Evolutionary conservation across 1,140 invertebrate genomes (phyloP).

Genomic region (Zophobas morio): DNA sequence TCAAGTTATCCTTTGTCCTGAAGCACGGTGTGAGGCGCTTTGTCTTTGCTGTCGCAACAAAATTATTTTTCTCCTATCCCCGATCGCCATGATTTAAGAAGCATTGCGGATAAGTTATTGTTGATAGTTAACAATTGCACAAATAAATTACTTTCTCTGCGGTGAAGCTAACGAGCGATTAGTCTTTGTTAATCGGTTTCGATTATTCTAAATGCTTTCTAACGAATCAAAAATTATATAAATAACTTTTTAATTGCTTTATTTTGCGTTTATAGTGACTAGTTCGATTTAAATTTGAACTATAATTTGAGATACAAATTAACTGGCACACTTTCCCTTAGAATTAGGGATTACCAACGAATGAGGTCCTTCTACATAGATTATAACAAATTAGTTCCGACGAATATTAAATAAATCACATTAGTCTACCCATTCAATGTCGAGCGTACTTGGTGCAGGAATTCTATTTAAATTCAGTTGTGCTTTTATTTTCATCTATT

Average conservation of each 20-base stretch:
- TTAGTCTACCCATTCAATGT: background rate
- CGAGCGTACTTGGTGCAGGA: background rate
- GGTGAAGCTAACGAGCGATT: constrained; percentile 10
- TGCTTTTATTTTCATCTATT: constrained; percentile 8
- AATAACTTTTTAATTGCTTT: constrained; percentile 27
- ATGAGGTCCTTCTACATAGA: background rate
- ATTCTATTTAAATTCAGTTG: background rate
- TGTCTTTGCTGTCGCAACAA: background rate
- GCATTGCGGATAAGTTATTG: background rate
- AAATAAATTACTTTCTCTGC: constrained; percentile 34
- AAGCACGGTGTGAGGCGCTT: no score
- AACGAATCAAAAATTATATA: constrained; percentile 24
- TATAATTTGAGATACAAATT: background rate
- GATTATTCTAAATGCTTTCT: constrained; percentile 21
- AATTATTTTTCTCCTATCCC: constrained; percentile 1
- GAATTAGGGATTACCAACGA: constrained; percentile 6
- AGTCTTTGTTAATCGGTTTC: constrained; percentile 21
- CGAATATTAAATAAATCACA: background rate
- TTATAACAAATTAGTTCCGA: no score
- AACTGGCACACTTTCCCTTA: constrained; percentile 28
- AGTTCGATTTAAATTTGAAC: constrained; percentile 1
- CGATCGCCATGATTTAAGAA: background rate
- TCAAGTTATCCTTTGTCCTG: background rate
- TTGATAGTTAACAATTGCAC: constrained; percentile 19
- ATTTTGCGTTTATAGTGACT: constrained; percentile 13